Percentiles rank a stretch among this genome's conserved stretches.
These are phyloP conservation scores for Pectinophora gossypiella DNA, from an alignment of 1,140 invertebrate species.

Conservation along the genomic window DNA sequence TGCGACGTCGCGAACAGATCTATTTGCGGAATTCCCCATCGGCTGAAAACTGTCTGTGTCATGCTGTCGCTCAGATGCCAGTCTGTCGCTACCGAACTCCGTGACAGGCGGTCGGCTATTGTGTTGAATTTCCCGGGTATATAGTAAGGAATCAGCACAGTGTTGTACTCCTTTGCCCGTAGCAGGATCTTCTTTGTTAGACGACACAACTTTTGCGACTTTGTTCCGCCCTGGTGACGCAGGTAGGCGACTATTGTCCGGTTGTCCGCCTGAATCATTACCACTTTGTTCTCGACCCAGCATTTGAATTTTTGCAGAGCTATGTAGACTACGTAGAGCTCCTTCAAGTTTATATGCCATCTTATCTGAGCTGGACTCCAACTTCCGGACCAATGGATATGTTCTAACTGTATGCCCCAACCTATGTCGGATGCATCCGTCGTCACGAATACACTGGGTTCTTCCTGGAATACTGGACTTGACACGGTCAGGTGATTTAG, in stretches of 20 bases:
- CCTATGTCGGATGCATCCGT: slow-evolving; percentile 5
- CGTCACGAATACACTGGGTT: not conserved
- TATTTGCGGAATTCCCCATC: slow-evolving; percentile 18
- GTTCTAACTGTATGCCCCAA: not conserved
- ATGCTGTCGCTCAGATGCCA: slow-evolving; percentile 26
- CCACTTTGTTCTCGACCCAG: not conserved
- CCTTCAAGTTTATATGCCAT: slow-evolving; percentile 11
- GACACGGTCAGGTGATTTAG: not conserved
- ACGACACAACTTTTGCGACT: not conserved
- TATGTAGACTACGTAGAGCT: not conserved
- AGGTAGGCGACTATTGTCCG: slow-evolving; percentile 4
- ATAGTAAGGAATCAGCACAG: not conserved
- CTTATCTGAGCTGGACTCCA: not conserved
- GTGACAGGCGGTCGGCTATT: slow-evolving; percentile 23
- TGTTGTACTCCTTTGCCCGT: not conserved
- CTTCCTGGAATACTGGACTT: not conserved
- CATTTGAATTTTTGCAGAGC: not conserved
- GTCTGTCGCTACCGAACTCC: slow-evolving; percentile 17
- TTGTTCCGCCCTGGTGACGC: slow-evolving; percentile 8
- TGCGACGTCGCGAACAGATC: slow-evolving; percentile 10
- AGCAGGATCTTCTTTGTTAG: not conserved
- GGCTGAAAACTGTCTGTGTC: slow-evolving; percentile 21
- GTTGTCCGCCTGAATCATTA: slow-evolving; percentile 11
- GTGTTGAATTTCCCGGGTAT: slow-evolving; percentile 16
- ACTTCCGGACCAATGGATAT: not conserved